Evolutionary conservation across 2,888 invertebrate species (phyloP), one percentile per base, ranked within the genome.

Genomic region (Strigamia maritima): DNA sequence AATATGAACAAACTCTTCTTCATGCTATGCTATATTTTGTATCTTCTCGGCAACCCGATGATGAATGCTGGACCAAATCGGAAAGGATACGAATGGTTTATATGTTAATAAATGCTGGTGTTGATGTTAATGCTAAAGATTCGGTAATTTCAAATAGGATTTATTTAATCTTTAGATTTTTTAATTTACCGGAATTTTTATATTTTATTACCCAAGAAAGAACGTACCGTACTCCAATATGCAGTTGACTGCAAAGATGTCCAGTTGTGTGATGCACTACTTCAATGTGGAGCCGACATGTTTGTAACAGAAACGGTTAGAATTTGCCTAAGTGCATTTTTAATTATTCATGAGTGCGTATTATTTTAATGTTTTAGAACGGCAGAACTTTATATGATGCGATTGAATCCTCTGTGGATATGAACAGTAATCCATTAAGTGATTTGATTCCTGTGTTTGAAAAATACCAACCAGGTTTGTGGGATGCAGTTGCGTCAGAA

Each of bases 221-320:
- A 78, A 31, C 60, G 19, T 2, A 65, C 65, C 14, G 60, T 19
- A 10, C 65, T 78, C 10, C 78, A 78, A 38, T 78, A 78, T 16
- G 78, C 78, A 35, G 78, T 70, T 10, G 35, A 65, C 12, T 35
- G 65, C 31, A 60, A 40, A 60, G 78, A 78, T 19, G 19, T n/a
- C 1, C 28, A 31, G 22, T 65, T 78, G 19, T 78, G 78, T 35
- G 78, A 78, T 35, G 80, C 75, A 0, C 76, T 81, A 54, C 76
- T 81, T 44, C 81, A 81, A 65, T 81, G 81, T 78, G 81, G 81
- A 14, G 81, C 80, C 22, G 81, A 81, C 75, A 78, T 78, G 78
- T 78, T 78, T 65, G 78, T 78, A 26, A 31, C 44, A n/a, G 60
- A 78, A 60, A 35, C 65, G 38, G 78, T 78, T 54, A 12, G 10